Base-by-base conservation (phyloP, 2,888 invertebrate genomes). In the Apeira syringaria region DNA sequence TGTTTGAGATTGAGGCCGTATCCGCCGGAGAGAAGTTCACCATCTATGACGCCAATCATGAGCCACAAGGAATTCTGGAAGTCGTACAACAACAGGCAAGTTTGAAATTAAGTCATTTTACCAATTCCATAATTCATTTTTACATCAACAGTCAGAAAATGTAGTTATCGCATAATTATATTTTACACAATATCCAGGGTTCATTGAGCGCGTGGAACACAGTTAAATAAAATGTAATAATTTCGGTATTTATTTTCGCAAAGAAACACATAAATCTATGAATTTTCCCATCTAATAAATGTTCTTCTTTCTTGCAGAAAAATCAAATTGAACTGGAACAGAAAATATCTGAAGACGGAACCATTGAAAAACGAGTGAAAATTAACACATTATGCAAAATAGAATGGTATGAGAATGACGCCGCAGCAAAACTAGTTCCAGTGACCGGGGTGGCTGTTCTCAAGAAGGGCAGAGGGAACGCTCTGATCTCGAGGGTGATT, bases 1-100 rank as follows among this genome's bases (percentile, higher is more conserved):
- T 92, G 18, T 95, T 95, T 74, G 93, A 94, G 69, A 80, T 94
- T 47, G 93, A 93, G 65, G 92, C 93, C 0, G 89, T 94, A 3
- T 92, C 92, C 7, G 81, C 92, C 39, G 94, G 94, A 9, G 94
- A 94, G 59, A 93, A 93, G 68, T 95, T 94, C 63, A 93, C 93
- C n/a, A 91, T 94, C 40, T 93, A 92, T 59, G 93, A 94, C 69
- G 91, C 92, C 15, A 93, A 93, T 61, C 92, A 92, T 59, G 92
- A 93, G 59, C 90, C 92, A n/a, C 92, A 93, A 60, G 94, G 93
- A 32, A 93, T 91, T 8, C 74, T 93, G 50, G 93, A 94, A 88
- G 91, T 94, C 15, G 84, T 93, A 15, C 91, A 92, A 57, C 89
- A 93, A 58, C 92, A 93, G 92, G 94, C 94, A 82, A 80, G 48